phyloP scores from a whole-genome alignment of 2,113 vertebrate genomes.

The Atractosteus spatula region DNA sequence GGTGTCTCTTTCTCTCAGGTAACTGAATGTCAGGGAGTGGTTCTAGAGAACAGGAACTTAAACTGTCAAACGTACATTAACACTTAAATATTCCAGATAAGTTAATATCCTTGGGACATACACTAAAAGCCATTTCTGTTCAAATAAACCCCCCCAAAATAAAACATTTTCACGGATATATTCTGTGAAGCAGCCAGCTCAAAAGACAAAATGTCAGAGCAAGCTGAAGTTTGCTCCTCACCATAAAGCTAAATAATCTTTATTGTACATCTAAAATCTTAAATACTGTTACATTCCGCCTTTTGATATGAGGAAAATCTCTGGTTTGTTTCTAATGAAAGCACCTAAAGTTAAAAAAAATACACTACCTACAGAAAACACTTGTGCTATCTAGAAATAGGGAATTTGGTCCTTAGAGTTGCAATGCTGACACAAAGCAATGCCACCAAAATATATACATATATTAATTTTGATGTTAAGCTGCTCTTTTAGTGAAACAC shows the following conservation, averaged over 20 bases:
- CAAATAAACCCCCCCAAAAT: not conserved
- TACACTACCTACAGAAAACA: constrained; percentile 23
- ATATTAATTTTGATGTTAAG: not conserved
- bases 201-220: constrained; percentile 39
- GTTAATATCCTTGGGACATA: not conserved
- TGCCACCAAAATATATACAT: constrained; percentile 11
- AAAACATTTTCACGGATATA: constrained; percentile 22
- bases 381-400: constrained; percentile 18
- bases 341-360: constrained; percentile 25
- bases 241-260: constrained; percentile 39
- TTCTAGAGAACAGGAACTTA: not conserved
- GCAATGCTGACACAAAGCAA: constrained; percentile 15
- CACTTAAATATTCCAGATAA: not conserved
- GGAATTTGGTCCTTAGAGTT: constrained; percentile 39
- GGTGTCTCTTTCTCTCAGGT: not conserved
- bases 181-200: constrained; percentile 20
- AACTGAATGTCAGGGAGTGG: not conserved
- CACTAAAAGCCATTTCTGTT: not conserved
- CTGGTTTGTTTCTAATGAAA: constrained; percentile 36
- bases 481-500: not conserved
- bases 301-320: constrained; percentile 28
- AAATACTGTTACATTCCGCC: constrained; percentile 51
- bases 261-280: constrained; percentile 31
- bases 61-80: not conserved
- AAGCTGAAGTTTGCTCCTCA: constrained; percentile 33